phyloP scores from a whole-genome alignment of 1,140 invertebrate species.

The Anastrepha obliqua region DNA sequence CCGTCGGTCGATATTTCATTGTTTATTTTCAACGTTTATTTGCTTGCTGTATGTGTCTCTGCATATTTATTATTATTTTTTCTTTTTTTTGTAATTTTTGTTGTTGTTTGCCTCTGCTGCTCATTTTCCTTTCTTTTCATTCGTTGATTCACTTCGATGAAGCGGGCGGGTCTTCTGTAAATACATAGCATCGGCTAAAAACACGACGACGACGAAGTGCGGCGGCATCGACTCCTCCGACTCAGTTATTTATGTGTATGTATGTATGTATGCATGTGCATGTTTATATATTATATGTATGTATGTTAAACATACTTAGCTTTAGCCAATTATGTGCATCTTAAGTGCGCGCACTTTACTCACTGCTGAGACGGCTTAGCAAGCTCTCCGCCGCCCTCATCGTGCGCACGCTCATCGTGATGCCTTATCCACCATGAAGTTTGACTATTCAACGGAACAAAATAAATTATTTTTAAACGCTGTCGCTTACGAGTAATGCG shows the following conservation, averaged over 20 bases:
- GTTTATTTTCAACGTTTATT: conserved; percentile 37
- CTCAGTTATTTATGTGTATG: background rate
- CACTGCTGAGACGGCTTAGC: background rate
- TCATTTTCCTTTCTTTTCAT: conserved; percentile 58
- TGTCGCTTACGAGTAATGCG: background rate
- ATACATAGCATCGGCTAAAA: conserved; percentile 50
- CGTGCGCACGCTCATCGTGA: background rate
- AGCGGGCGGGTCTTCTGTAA: conserved; percentile 58
- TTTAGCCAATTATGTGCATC: conserved; percentile 47
- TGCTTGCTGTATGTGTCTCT: conserved; percentile 16
- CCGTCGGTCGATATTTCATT: conserved; percentile 22
- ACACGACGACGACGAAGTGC: background rate
- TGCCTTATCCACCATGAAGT: conserved; percentile 4
- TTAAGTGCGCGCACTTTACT: conserved; percentile 10
- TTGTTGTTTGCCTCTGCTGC: conserved; percentile 12
- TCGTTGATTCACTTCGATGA: conserved; percentile 58
- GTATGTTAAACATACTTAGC: background rate
- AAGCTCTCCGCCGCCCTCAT: background rate
- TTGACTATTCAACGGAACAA: background rate
- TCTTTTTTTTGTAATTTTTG: background rate
- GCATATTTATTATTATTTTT: conserved; percentile 40
- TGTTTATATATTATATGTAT: background rate
- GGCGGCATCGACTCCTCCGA: conserved; percentile 31
- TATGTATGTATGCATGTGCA: background rate
- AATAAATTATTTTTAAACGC: conserved; percentile 9